These are phyloP conservation scores for Drosophila navojoa DNA, from an alignment of 1,140 invertebrate genomes.

Conservation along the genomic window DNA sequence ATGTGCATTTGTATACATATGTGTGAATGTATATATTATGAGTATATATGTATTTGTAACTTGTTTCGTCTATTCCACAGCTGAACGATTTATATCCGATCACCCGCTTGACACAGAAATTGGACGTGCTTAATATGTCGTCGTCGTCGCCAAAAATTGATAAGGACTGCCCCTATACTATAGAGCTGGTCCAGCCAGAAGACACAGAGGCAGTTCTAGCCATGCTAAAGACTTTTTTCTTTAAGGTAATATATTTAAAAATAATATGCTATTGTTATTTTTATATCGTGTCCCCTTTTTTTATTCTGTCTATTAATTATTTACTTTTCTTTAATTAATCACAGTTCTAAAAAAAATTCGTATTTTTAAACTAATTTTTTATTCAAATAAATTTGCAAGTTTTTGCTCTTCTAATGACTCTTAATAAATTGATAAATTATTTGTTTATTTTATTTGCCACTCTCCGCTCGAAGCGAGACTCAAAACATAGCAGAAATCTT, in stretches of 20 bases:
- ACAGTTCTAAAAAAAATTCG: background rate
- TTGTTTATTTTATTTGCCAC: background rate
- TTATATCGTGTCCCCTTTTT: background rate
- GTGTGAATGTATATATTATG: conserved; percentile 5
- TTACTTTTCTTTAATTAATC: background rate
- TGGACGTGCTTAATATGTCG: conserved; percentile 72
- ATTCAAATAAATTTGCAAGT: background rate
- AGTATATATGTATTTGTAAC: conserved; percentile 16
- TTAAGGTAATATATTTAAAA: conserved; percentile 61
- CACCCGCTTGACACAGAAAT: conserved; percentile 74
- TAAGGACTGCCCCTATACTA: conserved; percentile 65
- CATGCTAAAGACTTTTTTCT: conserved; percentile 84
- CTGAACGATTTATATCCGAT: conserved; percentile 82
- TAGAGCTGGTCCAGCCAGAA: conserved; percentile 63
- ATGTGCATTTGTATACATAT: conserved; percentile 16
- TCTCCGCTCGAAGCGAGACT: background rate
- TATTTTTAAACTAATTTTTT: too few relatives aligned
- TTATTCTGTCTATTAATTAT: background rate
- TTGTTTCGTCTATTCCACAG: conserved; percentile 69
- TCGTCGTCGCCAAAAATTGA: conserved; percentile 13
- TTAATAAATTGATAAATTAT: background rate
- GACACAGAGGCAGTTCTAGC: conserved; percentile 60
- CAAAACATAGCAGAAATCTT: conserved; percentile 6
- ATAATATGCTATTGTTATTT: too few relatives aligned
- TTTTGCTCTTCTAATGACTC: background rate